phyloP scores from a whole-genome alignment of 2,113 vertebrate genomes.

The Istiophorus platypterus region DNA sequence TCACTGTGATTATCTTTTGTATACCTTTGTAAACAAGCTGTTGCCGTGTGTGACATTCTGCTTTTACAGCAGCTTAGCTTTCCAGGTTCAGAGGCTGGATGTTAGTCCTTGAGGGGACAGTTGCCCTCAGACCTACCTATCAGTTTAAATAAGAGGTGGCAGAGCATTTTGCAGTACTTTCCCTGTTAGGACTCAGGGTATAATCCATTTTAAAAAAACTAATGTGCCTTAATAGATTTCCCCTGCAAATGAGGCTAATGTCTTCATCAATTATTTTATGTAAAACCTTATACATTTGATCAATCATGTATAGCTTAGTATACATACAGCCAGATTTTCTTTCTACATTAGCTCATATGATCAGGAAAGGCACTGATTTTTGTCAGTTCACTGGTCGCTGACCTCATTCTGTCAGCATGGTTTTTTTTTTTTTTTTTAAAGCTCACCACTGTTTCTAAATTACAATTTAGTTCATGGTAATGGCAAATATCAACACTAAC shows the following conservation, averaged over 20 bases:
- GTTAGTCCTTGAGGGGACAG: conserved; percentile 74
- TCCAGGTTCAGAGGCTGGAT: conserved; percentile 48
- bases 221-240: conserved; percentile 1
- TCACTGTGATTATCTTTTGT: conserved; percentile 37
- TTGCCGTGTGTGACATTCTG: conserved; percentile 64
- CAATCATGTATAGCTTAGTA: conserved; percentile 2
- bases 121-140: conserved; percentile 69
- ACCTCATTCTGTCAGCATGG: not conserved
- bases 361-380: not conserved
- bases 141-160: conserved; percentile 63
- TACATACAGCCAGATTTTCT: not conserved
- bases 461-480: not conserved
- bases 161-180: conserved; percentile 43
- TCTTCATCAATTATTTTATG: conserved; percentile 12
- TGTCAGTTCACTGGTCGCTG: conserved; percentile 5
- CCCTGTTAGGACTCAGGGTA: conserved; percentile 25
- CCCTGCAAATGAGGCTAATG: not conserved
- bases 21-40: conserved; percentile 61
- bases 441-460: conserved; percentile 8
- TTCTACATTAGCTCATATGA: conserved; percentile 11
- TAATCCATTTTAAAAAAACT: conserved; percentile 36
- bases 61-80: conserved; percentile 66
- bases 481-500: not conserved
- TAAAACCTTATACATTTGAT: not conserved
- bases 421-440: conserved; percentile 13